These are phyloP conservation scores for Cerastoderma edule DNA, from an alignment of 2,888 invertebrate species.

Conservation along the genomic window DNA sequence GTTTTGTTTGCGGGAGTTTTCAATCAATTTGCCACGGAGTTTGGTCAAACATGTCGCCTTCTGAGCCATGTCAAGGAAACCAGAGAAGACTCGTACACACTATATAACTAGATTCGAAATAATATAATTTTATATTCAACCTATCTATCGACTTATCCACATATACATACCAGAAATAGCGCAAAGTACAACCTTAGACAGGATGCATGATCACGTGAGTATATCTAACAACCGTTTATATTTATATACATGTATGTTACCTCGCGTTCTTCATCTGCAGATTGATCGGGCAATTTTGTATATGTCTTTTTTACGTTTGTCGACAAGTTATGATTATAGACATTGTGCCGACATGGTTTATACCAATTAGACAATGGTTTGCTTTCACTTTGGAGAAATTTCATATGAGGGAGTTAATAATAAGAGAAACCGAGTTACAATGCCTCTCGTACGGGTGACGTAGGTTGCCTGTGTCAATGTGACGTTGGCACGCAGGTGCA, in stretches of 20 bases:
- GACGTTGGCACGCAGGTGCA: no score
- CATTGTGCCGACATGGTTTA: background rate
- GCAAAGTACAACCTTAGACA: background rate
- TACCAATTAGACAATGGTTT: no score
- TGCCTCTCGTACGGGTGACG: no score
- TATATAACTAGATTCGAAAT: no score
- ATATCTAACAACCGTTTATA: background rate
- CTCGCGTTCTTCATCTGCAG: background rate
- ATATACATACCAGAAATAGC: no score
- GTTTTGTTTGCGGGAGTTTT: slow-evolving; percentile 14
- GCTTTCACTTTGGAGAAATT: no score
- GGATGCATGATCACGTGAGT: slow-evolving; percentile 53
- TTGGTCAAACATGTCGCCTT: slow-evolving; percentile 18
- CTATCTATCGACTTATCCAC: no score
- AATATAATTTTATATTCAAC: no score
- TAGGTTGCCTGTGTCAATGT: no score
- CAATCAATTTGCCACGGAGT: slow-evolving; percentile 20
- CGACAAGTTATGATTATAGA: background rate
- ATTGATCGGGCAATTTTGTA: background rate
- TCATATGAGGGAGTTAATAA: no score
- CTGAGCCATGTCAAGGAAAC: background rate
- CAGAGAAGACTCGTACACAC: background rate
- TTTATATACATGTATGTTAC: background rate
- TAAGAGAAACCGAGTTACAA: no score
- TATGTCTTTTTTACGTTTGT: background rate